Evolutionary conservation across 2,797 vertebrate species (phyloP).

Genomic region (Aotus griseimembra): DNA sequence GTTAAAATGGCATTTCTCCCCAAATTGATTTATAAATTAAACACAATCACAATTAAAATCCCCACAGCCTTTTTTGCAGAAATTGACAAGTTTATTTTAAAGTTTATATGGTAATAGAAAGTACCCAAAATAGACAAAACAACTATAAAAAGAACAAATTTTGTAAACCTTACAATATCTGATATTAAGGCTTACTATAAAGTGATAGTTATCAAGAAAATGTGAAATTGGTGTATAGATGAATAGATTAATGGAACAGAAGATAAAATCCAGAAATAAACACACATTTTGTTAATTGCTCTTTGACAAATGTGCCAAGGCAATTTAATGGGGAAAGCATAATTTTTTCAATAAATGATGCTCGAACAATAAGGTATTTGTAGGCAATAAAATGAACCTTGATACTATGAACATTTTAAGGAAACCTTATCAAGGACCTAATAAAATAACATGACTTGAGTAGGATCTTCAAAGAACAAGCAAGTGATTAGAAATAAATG

Average conservation of each 20-base stretch:
- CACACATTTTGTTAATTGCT: neutral
- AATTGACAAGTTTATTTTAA: constrained; percentile 26
- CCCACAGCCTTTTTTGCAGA: neutral
- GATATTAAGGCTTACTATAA: neutral
- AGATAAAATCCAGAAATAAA: neutral
- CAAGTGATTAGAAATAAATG: neutral
- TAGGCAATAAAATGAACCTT: neutral
- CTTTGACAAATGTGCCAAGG: neutral
- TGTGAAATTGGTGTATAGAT: neutral
- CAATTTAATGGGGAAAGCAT: neutral
- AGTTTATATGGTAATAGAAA: constrained; percentile 9
- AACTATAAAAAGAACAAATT: neutral
- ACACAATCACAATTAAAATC: neutral
- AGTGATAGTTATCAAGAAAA: neutral
- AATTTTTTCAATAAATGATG: constrained; percentile 15
- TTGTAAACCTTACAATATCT: neutral
- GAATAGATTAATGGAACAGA: neutral
- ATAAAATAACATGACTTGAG: constrained; percentile 79
- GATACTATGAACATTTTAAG: constrained; percentile 75
- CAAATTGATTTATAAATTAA: neutral
- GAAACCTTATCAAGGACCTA: constrained; percentile 77
- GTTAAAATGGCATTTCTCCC: neutral
- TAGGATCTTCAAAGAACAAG: constrained; percentile 70
- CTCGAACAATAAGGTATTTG: neutral
- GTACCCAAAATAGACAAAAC: neutral